phyloP scores from a whole-genome alignment of 2,113 vertebrate species.

The Ivindomyrus marchei region DNA sequence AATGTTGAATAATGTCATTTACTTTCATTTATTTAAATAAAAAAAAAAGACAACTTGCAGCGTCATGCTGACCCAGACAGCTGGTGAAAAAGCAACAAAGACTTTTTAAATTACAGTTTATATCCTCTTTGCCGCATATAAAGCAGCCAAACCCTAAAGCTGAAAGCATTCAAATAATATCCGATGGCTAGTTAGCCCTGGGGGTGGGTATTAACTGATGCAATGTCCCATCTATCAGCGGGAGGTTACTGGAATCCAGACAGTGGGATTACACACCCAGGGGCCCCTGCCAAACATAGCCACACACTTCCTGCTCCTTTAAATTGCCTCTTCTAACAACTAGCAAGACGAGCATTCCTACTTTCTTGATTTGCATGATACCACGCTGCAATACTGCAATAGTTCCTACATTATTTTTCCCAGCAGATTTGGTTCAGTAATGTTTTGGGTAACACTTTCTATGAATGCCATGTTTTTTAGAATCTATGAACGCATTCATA shows the following conservation, averaged over 20 bases:
- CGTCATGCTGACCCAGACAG: neutral
- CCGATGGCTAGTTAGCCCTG: neutral
- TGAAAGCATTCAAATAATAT: slow-evolving; percentile 12
- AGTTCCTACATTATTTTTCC: neutral
- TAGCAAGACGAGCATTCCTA: neutral
- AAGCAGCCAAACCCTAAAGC: slow-evolving; percentile 2
- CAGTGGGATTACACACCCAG: slow-evolving; percentile 4
- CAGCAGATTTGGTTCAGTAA: neutral
- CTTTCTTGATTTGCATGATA: neutral
- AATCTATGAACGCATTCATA: neutral
- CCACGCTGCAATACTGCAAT: neutral
- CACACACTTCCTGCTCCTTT: neutral
- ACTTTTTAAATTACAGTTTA: neutral
- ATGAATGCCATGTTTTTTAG: neutral
- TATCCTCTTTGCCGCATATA: neutral
- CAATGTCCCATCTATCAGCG: slow-evolving; percentile 8
- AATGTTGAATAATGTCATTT: neutral
- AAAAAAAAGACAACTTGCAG: neutral
- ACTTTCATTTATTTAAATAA: neutral
- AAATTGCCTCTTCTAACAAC: neutral
- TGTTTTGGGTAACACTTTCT: neutral
- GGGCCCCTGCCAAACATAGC: neutral
- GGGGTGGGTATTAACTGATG: neutral
- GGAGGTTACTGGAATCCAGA: slow-evolving; percentile 9
- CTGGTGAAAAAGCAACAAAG: neutral